Conservation (phyloP, 2,797 vertebrate species). For the Callimico goeldii region DNA sequence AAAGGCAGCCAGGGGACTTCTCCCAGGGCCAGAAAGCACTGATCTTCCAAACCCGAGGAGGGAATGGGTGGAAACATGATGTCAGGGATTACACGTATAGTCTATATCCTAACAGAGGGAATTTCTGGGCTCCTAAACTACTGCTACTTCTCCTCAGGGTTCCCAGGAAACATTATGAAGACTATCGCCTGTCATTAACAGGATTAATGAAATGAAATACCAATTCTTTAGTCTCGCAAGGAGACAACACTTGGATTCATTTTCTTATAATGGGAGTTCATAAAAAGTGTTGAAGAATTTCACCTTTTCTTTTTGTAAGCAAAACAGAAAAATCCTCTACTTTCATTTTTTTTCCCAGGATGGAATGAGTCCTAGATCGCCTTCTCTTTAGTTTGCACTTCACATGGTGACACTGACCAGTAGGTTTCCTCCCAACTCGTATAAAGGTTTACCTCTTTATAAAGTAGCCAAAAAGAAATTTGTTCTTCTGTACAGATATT, state of each 20-base stretch:
- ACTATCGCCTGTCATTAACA: background rate
- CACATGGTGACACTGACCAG: background rate
- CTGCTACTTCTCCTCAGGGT: background rate
- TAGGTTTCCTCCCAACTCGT: background rate
- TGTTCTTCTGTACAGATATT: background rate
- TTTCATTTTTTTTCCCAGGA: background rate
- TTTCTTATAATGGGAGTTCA: background rate
- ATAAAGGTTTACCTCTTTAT: background rate
- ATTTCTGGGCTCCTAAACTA: background rate
- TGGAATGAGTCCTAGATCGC: background rate
- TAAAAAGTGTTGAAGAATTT: background rate
- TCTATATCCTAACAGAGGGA: background rate
- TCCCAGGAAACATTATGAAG: background rate
- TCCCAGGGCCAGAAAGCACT: background rate
- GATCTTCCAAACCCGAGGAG: background rate
- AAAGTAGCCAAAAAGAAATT: background rate
- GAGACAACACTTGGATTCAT: background rate
- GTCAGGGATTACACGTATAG: too few species aligned
- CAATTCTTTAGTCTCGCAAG: background rate
- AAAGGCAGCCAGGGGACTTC: background rate
- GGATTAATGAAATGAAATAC: background rate
- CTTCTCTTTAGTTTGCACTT: background rate
- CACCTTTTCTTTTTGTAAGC: background rate
- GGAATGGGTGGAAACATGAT: fast-evolving
- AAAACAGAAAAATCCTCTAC: background rate